A percentile compares a stretch with the other conserved stretches of the same genome.
Conservation (phyloP, 2,888 invertebrate species). For the Megalurothrips usitatus region DNA sequence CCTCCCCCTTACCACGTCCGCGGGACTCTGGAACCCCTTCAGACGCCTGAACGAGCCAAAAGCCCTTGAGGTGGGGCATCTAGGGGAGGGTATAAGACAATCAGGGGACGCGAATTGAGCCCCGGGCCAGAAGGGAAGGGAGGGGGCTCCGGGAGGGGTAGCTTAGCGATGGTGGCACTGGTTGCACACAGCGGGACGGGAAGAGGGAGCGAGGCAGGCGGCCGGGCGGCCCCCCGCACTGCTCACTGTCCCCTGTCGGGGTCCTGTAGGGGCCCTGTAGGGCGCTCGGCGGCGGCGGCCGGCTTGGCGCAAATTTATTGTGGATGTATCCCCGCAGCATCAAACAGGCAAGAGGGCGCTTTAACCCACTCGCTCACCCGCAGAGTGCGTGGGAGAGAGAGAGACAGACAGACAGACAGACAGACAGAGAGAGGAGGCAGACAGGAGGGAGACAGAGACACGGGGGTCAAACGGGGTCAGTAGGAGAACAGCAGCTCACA, state of each 20-base stretch:
- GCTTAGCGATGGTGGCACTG: not conserved
- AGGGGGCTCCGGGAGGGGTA: not conserved
- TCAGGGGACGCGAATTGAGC: not conserved
- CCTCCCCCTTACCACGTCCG: not conserved
- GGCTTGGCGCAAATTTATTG: not conserved
- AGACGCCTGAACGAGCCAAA: constrained; percentile 20
- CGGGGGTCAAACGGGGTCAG: not conserved
- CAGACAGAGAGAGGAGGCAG: no score
- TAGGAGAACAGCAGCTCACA: no score
- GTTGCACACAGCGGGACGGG: not conserved
- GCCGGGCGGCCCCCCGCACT: no score
- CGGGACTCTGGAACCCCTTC: not conserved
- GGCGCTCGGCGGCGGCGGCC: not conserved
- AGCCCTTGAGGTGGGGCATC: constrained; percentile 8
- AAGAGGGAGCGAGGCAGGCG: not conserved
- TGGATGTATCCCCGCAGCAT: not conserved
- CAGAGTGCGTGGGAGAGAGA: no score
- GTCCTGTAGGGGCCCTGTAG: not conserved
- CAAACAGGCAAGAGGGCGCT: not conserved
- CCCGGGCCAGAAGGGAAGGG: not conserved
- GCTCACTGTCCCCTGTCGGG: not conserved
- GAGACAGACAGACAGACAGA: no score
- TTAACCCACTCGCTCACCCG: not conserved
- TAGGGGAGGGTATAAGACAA: not conserved
- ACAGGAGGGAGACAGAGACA: not conserved